phyloP scores from a whole-genome alignment of 2,113 vertebrate genomes.

The Cephalophus harveyi region DNA sequence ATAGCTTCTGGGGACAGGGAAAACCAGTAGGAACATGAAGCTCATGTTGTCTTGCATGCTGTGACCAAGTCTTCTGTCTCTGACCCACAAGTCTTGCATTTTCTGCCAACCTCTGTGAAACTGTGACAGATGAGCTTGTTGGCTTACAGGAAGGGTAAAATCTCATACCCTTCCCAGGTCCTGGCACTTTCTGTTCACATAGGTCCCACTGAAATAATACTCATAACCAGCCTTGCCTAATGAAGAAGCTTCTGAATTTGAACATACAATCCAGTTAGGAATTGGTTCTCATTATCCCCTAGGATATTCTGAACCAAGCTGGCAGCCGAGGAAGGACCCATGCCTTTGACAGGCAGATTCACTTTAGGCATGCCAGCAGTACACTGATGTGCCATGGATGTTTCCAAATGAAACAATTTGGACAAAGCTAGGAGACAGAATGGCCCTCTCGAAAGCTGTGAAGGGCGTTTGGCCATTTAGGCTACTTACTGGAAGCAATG shows the following conservation, averaged over 20 bases:
- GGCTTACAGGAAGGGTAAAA: background rate
- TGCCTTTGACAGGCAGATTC: constrained; percentile 16
- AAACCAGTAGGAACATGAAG: background rate
- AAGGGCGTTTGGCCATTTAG: constrained; percentile 55
- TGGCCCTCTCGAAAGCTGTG: constrained; percentile 36
- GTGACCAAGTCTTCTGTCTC: background rate
- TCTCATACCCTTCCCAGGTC: background rate
- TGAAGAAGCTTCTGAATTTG: background rate
- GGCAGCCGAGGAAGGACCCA: background rate
- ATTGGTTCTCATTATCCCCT: background rate
- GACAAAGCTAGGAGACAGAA: constrained; percentile 39
- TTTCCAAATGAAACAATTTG: constrained; percentile 57
- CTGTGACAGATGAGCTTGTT: background rate
- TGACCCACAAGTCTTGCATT: background rate
- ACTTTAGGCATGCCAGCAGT: constrained; percentile 8
- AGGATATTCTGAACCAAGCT: constrained; percentile 15
- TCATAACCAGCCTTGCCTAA: background rate
- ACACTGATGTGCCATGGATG: background rate
- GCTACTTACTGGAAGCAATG: constrained; percentile 38
- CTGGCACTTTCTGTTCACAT: background rate
- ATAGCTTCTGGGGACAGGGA: background rate
- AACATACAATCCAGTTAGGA: background rate
- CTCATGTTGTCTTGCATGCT: background rate
- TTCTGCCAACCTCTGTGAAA: background rate
- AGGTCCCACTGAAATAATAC: background rate